Evolutionary conservation across 2,113 vertebrate genomes (phyloP).

Genomic region (Rhynchopsitta pachyrhyncha): DNA sequence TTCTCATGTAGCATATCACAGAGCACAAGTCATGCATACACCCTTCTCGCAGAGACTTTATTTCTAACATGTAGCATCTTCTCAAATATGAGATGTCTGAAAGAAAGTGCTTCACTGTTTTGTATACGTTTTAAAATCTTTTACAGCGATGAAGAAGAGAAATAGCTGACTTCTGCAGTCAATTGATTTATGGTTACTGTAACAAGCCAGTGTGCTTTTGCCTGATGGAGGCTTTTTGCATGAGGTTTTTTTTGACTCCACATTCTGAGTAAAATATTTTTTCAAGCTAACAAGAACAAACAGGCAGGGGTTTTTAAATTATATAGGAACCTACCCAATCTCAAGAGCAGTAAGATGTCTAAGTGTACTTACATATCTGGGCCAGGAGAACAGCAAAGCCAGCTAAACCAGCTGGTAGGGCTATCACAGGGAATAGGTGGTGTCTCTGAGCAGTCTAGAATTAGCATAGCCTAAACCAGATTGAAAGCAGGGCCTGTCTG

Average conservation of each 20-base stretch:
- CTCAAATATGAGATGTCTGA: background rate
- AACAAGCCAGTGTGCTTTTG: background rate
- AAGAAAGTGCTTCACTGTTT: background rate
- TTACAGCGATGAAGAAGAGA: background rate
- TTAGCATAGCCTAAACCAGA: conserved; percentile 40
- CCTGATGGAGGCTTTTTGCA: background rate
- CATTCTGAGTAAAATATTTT: background rate
- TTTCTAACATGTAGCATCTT: background rate
- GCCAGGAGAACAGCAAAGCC: conserved; percentile 40
- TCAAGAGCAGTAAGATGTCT: background rate
- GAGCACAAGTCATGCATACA: background rate
- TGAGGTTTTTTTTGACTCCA: background rate
- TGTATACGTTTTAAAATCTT: background rate
- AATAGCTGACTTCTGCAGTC: background rate
- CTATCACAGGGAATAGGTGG: conserved; percentile 31
- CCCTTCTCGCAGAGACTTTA: background rate
- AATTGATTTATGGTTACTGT: background rate
- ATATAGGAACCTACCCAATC: background rate
- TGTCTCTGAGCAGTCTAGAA: conserved; percentile 19
- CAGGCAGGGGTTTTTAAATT: fast-evolving
- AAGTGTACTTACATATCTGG: background rate
- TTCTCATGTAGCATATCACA: background rate
- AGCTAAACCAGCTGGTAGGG: conserved; percentile 48
- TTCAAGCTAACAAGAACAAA: background rate
- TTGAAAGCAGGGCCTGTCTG: conserved; percentile 31